A percentile compares a stretch with the other conserved stretches of the same genome.
phyloP scores from a whole-genome alignment of 30 jellyfish, hydroid and myxozoan species.

The Nemopilema nomurai region DNA sequence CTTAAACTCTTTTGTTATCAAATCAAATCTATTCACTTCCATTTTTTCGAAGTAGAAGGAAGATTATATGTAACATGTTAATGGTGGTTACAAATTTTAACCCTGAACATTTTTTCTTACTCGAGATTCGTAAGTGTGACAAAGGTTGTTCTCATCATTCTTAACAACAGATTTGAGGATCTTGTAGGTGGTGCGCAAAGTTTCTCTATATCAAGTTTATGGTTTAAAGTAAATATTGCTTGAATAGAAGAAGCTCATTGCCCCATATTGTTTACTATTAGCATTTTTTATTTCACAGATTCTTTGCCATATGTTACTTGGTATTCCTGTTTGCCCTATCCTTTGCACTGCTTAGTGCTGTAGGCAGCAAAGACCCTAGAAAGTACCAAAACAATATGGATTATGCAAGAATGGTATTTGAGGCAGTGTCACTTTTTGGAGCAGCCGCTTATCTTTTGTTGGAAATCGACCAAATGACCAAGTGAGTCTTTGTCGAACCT shows the following conservation, averaged over 20 bases:
- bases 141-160: no score
- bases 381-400: slow-evolving; percentile 37
- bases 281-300: slow-evolving; percentile 35
- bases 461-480: slow-evolving; percentile 82
- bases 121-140: no score
- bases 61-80: no score
- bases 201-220: neutral
- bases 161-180: no score
- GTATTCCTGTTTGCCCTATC: slow-evolving; percentile 56
- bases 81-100: no score
- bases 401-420: slow-evolving; percentile 66
- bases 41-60: no score
- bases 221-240: neutral
- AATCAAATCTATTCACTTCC: no score
- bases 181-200: no score
- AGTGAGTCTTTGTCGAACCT: slow-evolving; percentile 71
- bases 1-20: no score
- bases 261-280: neutral
- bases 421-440: slow-evolving; percentile 49
- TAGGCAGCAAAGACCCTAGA: slow-evolving; percentile 34
- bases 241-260: no score
- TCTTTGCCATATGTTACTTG: slow-evolving; percentile 42
- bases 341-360: slow-evolving; percentile 67
- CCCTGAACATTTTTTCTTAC: no score
- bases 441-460: slow-evolving; percentile 48